Conservation (phyloP, 2,797 vertebrate species). For the Pantherophis alleghaniensis region DNA sequence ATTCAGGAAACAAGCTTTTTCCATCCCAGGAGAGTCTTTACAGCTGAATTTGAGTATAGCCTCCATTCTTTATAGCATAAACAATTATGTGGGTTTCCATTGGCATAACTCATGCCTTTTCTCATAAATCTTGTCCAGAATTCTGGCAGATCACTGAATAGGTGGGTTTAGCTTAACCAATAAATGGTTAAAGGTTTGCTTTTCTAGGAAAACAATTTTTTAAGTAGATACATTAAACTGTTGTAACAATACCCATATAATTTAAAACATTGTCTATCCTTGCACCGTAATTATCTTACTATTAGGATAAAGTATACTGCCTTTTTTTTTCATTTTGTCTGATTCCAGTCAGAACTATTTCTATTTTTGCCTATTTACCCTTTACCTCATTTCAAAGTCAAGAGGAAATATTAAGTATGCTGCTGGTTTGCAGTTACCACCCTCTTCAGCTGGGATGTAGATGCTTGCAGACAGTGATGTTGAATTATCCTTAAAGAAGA, state of each 20-base stretch:
- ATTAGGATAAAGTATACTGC: background rate
- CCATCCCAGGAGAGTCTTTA: background rate
- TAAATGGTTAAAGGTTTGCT: background rate
- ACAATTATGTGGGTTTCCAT: background rate
- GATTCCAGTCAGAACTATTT: background rate
- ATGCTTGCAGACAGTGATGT: background rate
- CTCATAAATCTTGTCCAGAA: background rate
- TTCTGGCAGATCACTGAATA: background rate
- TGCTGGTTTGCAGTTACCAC: background rate
- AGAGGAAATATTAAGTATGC: background rate
- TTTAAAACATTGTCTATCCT: background rate
- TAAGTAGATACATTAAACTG: background rate
- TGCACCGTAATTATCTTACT: background rate
- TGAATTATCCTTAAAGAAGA: background rate
- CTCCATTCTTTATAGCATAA: background rate
- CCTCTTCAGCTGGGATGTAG: background rate
- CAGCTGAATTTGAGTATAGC: accelerated
- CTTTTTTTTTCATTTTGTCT: background rate
- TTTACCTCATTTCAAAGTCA: background rate
- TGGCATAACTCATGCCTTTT: background rate
- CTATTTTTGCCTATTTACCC: background rate
- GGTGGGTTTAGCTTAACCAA: background rate
- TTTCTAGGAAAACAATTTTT: background rate
- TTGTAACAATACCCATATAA: background rate
- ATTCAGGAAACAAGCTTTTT: background rate